Evolutionary conservation across 2,797 vertebrate species (phyloP).

Genomic region (Trichosurus vulpecula): DNA sequence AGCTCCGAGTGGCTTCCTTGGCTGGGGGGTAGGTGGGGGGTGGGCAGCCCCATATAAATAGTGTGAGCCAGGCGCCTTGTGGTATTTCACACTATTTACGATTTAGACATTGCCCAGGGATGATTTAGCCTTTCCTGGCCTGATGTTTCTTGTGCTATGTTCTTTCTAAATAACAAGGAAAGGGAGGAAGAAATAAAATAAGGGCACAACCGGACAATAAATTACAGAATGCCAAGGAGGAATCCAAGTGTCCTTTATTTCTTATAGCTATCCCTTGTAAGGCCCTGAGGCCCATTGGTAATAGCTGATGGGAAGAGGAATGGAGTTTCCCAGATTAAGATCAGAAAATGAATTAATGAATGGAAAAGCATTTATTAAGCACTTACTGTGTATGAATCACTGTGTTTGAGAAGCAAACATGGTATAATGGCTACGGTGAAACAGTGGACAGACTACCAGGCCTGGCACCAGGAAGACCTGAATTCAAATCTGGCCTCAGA

Average conservation of each 20-base stretch:
- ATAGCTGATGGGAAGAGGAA: background rate
- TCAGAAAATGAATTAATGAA: background rate
- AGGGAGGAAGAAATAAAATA: conserved; percentile 48
- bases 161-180: conserved; percentile 61
- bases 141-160: conserved; percentile 47
- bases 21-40: background rate
- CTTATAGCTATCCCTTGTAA: background rate
- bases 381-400: background rate
- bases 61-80: conserved; percentile 23
- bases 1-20: conserved; percentile 31
- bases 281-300: background rate
- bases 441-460: background rate
- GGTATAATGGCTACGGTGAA: background rate
- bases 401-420: background rate
- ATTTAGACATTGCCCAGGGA: conserved; percentile 36
- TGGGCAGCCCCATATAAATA: conserved; percentile 41
- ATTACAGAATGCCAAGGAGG: background rate
- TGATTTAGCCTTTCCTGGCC: conserved; percentile 63
- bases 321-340: background rate
- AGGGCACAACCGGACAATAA: background rate
- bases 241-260: conserved; percentile 44
- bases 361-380: background rate
- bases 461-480: background rate
- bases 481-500: conserved; percentile 1
- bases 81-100: conserved; percentile 63